Evolutionary conservation across 2,888 invertebrate species (phyloP).

Genomic region (Athalia cordata): DNA sequence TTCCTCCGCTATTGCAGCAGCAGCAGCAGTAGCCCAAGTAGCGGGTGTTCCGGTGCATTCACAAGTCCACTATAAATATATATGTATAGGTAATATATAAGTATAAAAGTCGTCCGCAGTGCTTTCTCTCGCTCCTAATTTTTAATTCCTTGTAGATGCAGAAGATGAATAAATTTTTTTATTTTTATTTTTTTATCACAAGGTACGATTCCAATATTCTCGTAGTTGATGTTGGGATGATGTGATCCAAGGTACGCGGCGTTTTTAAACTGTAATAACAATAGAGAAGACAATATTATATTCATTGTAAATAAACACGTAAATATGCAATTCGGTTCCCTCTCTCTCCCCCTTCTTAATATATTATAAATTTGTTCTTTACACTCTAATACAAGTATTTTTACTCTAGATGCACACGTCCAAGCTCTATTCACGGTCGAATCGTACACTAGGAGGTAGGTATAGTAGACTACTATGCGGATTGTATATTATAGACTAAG

Average conservation of each 20-base stretch:
- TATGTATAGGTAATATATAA: neutral
- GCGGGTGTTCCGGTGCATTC: slow-evolving; percentile 39
- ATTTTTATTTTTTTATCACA: neutral
- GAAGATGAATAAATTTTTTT: neutral
- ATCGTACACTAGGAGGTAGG: neutral
- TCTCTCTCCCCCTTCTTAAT: too few relatives aligned
- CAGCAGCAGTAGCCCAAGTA: neutral
- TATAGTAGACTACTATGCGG: neutral
- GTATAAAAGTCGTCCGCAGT: neutral
- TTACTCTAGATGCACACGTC: too few relatives aligned
- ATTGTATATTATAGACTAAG: slow-evolving; percentile 22
- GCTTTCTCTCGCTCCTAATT: slow-evolving; percentile 36
- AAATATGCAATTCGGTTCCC: neutral
- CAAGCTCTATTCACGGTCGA: neutral
- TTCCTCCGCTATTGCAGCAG: slow-evolving; percentile 22
- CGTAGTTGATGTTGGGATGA: too few relatives aligned
- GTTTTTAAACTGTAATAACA: slow-evolving; percentile 14
- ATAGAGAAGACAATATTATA: slow-evolving; percentile 2
- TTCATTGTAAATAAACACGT: neutral
- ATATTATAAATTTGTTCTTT: neutral
- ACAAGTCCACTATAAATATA: neutral
- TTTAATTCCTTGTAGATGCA: slow-evolving; percentile 6
- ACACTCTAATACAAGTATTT: too few relatives aligned
- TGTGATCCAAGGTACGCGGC: too few relatives aligned
- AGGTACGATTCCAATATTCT: too few relatives aligned